phyloP scores from a whole-genome alignment of 2,113 vertebrate genomes.

The Cepphus grylle region DNA sequence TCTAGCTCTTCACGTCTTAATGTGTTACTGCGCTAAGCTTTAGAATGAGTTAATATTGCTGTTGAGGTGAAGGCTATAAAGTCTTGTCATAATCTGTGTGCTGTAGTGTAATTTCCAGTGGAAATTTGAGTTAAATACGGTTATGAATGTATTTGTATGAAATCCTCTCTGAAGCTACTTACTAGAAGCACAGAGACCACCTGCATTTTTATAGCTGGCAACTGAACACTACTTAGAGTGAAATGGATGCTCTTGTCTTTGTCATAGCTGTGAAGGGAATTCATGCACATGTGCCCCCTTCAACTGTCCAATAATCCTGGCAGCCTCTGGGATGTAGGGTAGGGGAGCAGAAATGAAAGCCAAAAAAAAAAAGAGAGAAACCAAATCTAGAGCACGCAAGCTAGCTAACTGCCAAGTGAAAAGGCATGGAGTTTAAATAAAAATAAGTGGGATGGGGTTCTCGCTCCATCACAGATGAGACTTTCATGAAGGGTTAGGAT shows the following conservation, averaged over 20 bases:
- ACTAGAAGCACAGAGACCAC: neutral
- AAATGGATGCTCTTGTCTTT: neutral
- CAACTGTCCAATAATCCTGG: neutral
- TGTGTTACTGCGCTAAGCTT: neutral
- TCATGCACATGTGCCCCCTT: neutral
- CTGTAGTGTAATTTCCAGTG: neutral
- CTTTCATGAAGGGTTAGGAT: neutral
- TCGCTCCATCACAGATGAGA: neutral
- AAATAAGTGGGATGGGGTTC: neutral
- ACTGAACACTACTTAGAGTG: neutral
- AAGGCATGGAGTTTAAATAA: neutral
- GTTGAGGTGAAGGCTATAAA: neutral
- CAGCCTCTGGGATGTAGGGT: neutral
- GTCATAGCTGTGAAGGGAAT: neutral
- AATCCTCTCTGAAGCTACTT: neutral
- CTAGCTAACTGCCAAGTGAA: neutral
- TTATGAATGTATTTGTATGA: neutral
- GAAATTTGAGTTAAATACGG: neutral
- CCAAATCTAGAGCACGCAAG: neutral
- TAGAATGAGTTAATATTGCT: neutral
- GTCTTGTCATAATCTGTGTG: neutral
- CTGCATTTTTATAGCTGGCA: neutral
- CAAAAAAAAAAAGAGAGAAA: neutral
- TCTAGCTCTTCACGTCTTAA: neutral
- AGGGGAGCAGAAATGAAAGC: neutral